phyloP scores from a whole-genome alignment of 2,888 invertebrate species.

The Leistus spinibarbis region DNA sequence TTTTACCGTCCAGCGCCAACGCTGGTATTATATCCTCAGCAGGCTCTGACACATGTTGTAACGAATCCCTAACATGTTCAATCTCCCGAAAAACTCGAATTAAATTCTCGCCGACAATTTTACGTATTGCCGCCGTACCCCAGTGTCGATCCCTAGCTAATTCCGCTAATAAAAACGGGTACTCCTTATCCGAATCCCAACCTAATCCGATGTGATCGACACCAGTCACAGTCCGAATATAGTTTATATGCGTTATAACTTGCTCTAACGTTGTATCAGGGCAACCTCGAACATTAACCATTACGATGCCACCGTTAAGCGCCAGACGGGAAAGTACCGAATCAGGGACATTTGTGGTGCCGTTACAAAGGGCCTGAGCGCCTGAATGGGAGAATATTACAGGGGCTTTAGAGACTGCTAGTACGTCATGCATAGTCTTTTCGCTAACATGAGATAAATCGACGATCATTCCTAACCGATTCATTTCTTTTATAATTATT shows the following conservation, averaged over 20 bases:
- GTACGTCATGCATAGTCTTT: conserved; percentile 66
- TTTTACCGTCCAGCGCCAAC: conserved; percentile 61
- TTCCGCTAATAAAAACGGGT: conserved; percentile 64
- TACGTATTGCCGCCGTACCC: conserved; percentile 65
- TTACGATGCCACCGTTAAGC: conserved; percentile 66
- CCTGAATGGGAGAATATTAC: conserved; percentile 71
- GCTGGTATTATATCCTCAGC: conserved; percentile 63
- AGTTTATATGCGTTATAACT: conserved; percentile 66
- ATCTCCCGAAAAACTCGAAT: conserved; percentile 63
- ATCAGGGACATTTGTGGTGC: conserved; percentile 64
- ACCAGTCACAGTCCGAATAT: conserved; percentile 68
- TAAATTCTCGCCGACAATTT: conserved; percentile 65
- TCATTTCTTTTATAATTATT: conserved; percentile 67
- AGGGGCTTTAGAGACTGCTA: conserved; percentile 66
- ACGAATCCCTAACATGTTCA: conserved; percentile 52
- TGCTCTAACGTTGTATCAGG: conserved; percentile 55
- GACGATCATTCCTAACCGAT: conserved; percentile 72
- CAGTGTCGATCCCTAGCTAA: conserved; percentile 64
- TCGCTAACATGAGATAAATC: conserved; percentile 70
- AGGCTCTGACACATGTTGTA: conserved; percentile 50
- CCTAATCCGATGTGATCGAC: conserved; percentile 71
- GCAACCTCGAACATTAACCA: conserved; percentile 65
- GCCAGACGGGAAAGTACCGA: conserved; percentile 57
- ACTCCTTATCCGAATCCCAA: conserved; percentile 59
- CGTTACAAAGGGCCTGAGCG: conserved; percentile 67